These are phyloP conservation scores for Prietella phreatophila DNA, from an alignment of 2,113 vertebrate species.

Conservation along the genomic window DNA sequence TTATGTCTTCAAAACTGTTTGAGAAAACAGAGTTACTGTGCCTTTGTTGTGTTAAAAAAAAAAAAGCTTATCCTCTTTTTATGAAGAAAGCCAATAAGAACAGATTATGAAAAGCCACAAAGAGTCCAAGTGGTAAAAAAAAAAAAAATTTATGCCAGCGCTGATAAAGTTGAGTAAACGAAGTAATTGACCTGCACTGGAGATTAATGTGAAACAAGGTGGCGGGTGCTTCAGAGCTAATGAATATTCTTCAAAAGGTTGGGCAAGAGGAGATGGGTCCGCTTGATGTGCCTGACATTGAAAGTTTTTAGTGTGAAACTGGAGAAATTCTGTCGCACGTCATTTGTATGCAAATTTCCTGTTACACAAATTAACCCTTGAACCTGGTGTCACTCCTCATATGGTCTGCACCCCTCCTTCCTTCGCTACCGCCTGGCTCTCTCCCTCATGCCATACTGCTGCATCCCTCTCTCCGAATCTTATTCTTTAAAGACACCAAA, in stretches of 20 bases:
- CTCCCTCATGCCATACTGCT: constrained; percentile 64
- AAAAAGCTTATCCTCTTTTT: constrained; percentile 68
- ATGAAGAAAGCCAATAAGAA: constrained; percentile 73
- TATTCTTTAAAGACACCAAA: constrained; percentile 63
- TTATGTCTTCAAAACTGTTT: constrained; percentile 77
- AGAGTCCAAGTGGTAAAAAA: constrained; percentile 71
- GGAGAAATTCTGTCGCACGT: constrained; percentile 97
- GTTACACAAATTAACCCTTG: constrained; percentile 99
- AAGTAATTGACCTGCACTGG: constrained; percentile 92
- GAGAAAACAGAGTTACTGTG: constrained; percentile 73
- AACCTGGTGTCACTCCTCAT: constrained; percentile 96
- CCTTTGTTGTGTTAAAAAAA: constrained; percentile 73
- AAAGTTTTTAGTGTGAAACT: constrained; percentile 87
- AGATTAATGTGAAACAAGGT: constrained; percentile 97
- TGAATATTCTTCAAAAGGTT: constrained; percentile 88
- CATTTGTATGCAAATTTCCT: constrained; percentile 99
- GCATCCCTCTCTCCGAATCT: constrained; percentile 67
- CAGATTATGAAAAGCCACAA: constrained; percentile 80
- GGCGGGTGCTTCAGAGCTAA: constrained; percentile 90
- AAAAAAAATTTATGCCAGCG: constrained; percentile 81
- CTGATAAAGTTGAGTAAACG: constrained; percentile 90
- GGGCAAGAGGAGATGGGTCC: constrained; percentile 74
- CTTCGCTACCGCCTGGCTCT: constrained; percentile 55
- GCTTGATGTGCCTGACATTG: constrained; percentile 95
- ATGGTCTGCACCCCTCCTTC: constrained; percentile 71